phyloP scores from a whole-genome alignment of 2,888 invertebrate species.

The Platycheirus rosarum region DNA sequence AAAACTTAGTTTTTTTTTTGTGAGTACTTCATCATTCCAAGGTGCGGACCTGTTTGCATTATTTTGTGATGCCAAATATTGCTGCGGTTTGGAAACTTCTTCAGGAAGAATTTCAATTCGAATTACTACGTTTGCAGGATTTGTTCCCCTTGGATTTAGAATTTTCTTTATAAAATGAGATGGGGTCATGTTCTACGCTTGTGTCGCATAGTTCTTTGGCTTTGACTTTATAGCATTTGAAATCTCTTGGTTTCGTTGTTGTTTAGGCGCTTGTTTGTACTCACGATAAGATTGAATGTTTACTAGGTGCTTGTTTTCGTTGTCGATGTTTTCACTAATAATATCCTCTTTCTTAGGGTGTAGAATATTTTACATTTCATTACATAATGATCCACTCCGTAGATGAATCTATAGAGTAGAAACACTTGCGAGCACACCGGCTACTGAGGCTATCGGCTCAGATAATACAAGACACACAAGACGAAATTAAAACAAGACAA shows the following conservation, averaged over 20 bases:
- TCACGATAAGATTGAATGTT: constrained; percentile 85
- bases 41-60: constrained; percentile 80
- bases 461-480: too few species aligned
- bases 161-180: constrained; percentile 74
- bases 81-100: constrained; percentile 79
- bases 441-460: too few species aligned
- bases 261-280: constrained; percentile 94
- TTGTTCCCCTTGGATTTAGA: constrained; percentile 73
- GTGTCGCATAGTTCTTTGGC: constrained; percentile 81
- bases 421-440: too few species aligned
- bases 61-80: constrained; percentile 78
- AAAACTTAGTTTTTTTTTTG: constrained; percentile 91
- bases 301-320: constrained; percentile 79
- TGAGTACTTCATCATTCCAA: constrained; percentile 86
- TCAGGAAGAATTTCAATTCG: constrained; percentile 66
- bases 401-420: too few species aligned
- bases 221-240: constrained; percentile 86
- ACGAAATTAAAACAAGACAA: too few species aligned
- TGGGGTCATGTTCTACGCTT: constrained; percentile 73
- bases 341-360: constrained; percentile 81
- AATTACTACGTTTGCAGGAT: constrained; percentile 75
- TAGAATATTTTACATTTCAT: too few species aligned
- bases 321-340: constrained; percentile 79
- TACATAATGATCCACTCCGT: too few species aligned
- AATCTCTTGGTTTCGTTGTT: constrained; percentile 91